Base-by-base conservation (phyloP, 2,888 invertebrate genomes). In the Lasioglossum figueresi region DNA sequence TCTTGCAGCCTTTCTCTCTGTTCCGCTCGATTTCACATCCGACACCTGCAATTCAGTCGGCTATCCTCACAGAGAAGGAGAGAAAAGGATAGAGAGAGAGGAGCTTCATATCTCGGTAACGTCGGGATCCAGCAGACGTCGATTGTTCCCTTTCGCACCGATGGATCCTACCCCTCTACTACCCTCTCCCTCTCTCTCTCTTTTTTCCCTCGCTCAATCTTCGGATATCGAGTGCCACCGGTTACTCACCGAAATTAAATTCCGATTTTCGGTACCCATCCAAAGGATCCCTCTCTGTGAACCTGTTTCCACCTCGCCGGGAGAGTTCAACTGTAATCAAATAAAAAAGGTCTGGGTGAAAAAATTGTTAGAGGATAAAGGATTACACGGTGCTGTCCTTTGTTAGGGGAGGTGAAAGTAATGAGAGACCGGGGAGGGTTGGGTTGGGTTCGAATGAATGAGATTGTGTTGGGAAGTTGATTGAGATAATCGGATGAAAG, bases 1-100 rank as follows among this genome's bases (percentile, higher is more conserved):
- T 10, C 1, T 23, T 10, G 10, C n/a, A 23, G n/a, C 52, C 52
- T n/a, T 52, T 10, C 52, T n/a, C 37, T n/a, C 37, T 14, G 59
- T 79, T 79, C 68, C 68, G 59, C 76, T 48, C 78, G 56, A 82
- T 82, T 87, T 87, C 83, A 76, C 79, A 34, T 63, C 68, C 77
- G 79, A 79, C 85, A 78, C 84, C 76, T 80, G 59, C 81, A 74
- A 72, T 71, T 72, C 76, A 37, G 72, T 76, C 77, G 19, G 43
- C 63, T 70, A 82, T 79, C 76, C 48, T 72, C 34, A 0, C 19
- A 34, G 34, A 66, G 31, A 31, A 1, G 6, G 34, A 52, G 52
- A 52, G 8, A 52, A n/a, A 52, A 23, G 6, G 23, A 52, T 23
- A n/a, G 52, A 3, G 8, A 52, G 23, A 10, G 52, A 10, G 8